phyloP scores from a whole-genome alignment of 2,888 invertebrate genomes.

The Plemyria rubiginata region DNA sequence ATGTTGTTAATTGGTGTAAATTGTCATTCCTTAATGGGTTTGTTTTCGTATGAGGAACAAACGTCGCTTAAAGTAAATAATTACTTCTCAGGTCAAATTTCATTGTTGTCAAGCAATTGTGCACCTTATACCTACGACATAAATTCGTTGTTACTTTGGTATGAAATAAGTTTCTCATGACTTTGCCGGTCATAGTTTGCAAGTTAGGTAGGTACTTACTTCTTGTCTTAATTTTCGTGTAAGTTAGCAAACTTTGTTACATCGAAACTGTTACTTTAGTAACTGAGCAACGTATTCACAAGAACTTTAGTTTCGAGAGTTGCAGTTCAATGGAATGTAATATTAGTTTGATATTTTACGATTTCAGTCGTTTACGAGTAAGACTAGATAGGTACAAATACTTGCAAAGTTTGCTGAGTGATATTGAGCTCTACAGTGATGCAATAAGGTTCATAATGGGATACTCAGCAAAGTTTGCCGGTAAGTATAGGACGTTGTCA shows the following conservation, averaged over 20 bases:
- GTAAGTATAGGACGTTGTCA: conserved; percentile 47
- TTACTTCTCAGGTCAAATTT: conserved; percentile 31
- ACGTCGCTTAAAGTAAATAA: conserved; percentile 42
- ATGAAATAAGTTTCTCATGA: conserved; percentile 30
- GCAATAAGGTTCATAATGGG: conserved; percentile 30
- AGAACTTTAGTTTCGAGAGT: conserved; percentile 24
- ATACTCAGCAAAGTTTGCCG: conserved; percentile 39
- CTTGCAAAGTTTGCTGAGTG: conserved; percentile 34
- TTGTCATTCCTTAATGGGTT: conserved; percentile 32
- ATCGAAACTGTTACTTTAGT: conserved; percentile 25
- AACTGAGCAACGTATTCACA: conserved; percentile 23
- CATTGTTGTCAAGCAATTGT: conserved; percentile 16
- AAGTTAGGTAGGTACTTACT: conserved; percentile 30
- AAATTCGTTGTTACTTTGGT: conserved; percentile 22
- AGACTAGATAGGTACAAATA: conserved; percentile 26
- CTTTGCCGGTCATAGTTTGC: conserved; percentile 31
- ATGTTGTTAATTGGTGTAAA: conserved; percentile 13
- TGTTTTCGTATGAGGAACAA: conserved; percentile 37
- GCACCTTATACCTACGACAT: conserved; percentile 28
- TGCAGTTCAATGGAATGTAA: conserved; percentile 25
- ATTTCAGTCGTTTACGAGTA: conserved; percentile 15
- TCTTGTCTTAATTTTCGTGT: conserved; percentile 28
- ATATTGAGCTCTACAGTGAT: conserved; percentile 30
- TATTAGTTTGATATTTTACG: conserved; percentile 25
- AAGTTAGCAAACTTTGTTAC: conserved; percentile 34